Evolutionary conservation across 2,113 vertebrate genomes (phyloP).

Genomic region (Pyrgilauda ruficollis): DNA sequence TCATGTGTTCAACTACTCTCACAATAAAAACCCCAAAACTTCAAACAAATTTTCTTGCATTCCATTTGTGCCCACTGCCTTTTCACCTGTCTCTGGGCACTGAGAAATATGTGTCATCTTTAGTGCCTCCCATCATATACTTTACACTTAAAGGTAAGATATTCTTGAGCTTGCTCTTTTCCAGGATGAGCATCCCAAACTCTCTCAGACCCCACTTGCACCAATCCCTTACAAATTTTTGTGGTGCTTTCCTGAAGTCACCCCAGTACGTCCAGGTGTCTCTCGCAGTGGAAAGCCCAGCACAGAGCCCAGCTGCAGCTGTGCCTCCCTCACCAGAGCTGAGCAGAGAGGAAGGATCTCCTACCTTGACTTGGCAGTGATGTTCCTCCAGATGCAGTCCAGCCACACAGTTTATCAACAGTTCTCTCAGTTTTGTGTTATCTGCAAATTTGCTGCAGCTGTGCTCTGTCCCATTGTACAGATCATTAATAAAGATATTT

Average conservation of each 20-base stretch:
- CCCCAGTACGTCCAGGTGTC: neutral
- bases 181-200: neutral
- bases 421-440: neutral
- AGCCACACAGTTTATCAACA: neutral
- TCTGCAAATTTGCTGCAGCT: neutral
- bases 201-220: neutral
- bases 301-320: neutral
- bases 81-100: neutral
- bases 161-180: neutral
- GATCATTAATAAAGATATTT: neutral
- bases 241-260: neutral
- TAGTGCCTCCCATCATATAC: neutral
- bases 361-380: neutral
- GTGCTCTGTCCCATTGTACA: neutral
- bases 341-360: neutral
- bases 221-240: neutral
- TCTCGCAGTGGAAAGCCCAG: neutral
- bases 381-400: neutral
- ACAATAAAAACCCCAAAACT: neutral
- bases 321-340: neutral
- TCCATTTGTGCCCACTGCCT: neutral
- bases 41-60: neutral
- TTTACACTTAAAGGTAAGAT: neutral
- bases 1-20: neutral
- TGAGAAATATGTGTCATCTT: neutral